Conservation (phyloP, 2,797 vertebrate species). For the Acropternis orthonyx region DNA sequence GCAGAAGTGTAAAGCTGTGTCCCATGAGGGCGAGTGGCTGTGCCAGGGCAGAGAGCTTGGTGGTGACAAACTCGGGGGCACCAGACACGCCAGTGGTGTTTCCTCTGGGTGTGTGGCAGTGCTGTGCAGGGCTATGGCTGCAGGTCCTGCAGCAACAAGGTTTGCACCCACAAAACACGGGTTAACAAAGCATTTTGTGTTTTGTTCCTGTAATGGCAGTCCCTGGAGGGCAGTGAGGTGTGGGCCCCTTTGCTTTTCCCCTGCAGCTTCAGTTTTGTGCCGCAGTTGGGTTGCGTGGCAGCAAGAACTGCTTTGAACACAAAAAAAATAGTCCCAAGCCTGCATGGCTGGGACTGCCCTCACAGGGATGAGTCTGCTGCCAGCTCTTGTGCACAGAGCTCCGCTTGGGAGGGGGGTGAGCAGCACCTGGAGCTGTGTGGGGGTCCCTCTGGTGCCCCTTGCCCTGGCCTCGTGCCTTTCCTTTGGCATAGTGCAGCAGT, state of each 20-base stretch:
- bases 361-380: neutral
- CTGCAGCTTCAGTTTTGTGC: neutral
- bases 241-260: neutral
- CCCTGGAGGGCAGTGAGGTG: neutral
- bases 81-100: fast-evolving
- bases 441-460: neutral
- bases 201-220: neutral
- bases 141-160: neutral
- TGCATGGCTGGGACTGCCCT: neutral
- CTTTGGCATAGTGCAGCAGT: neutral
- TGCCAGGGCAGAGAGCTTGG: neutral
- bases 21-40: fast-evolving
- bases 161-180: neutral
- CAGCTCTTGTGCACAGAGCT: neutral
- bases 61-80: neutral
- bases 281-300: neutral
- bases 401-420: fast-evolving
- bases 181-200: neutral
- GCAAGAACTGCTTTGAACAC: neutral
- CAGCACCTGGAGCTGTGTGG: neutral
- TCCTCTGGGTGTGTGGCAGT: neutral
- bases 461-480: neutral
- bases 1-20: fast-evolving
- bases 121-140: neutral
- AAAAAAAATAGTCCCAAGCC: neutral